These are phyloP conservation scores for Endotricha flammealis DNA, from an alignment of 2,888 invertebrate genomes.

Conservation along the genomic window DNA sequence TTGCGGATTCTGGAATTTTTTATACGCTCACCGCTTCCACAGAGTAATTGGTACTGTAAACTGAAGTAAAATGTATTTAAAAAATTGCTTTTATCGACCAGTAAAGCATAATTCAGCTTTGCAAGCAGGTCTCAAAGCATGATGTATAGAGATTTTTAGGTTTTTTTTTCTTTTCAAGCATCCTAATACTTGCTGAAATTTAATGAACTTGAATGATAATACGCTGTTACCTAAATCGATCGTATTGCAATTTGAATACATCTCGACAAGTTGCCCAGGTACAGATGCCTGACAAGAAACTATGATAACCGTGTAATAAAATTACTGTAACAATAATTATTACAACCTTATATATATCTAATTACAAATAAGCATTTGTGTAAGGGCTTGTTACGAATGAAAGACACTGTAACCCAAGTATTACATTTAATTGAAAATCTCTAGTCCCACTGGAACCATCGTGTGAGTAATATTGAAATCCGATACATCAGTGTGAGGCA, in stretches of 20 bases:
- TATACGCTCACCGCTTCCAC: slow-evolving; percentile 75
- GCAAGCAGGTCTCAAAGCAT: slow-evolving; percentile 69
- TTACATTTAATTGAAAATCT: slow-evolving; percentile 81
- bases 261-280: slow-evolving; percentile 35
- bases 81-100: slow-evolving; percentile 67
- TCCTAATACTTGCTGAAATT: slow-evolving; percentile 39
- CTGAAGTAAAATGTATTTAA: slow-evolving; percentile 65
- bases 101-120: slow-evolving; percentile 63
- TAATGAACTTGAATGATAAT: slow-evolving; percentile 10
- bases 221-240: slow-evolving; percentile 21
- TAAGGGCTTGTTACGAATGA: slow-evolving; percentile 80
- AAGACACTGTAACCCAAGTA: slow-evolving; percentile 81
- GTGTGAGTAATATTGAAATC: slow-evolving; percentile 66
- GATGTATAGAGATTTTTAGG: slow-evolving; percentile 75
- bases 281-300: slow-evolving; percentile 69
- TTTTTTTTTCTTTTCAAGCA: slow-evolving; percentile 74
- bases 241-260: slow-evolving; percentile 21
- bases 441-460: slow-evolving; percentile 82
- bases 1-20: slow-evolving; percentile 73
- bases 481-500: slow-evolving; percentile 42
- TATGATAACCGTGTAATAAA: slow-evolving; percentile 76
- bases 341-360: slow-evolving; percentile 62
- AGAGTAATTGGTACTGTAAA: slow-evolving; percentile 68
- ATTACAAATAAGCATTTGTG: slow-evolving; percentile 79
- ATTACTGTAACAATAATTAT: slow-evolving; percentile 77